These are phyloP conservation scores for Percopsis omiscomaycus DNA, from an alignment of 2,797 vertebrate species.

Conservation along the genomic window DNA sequence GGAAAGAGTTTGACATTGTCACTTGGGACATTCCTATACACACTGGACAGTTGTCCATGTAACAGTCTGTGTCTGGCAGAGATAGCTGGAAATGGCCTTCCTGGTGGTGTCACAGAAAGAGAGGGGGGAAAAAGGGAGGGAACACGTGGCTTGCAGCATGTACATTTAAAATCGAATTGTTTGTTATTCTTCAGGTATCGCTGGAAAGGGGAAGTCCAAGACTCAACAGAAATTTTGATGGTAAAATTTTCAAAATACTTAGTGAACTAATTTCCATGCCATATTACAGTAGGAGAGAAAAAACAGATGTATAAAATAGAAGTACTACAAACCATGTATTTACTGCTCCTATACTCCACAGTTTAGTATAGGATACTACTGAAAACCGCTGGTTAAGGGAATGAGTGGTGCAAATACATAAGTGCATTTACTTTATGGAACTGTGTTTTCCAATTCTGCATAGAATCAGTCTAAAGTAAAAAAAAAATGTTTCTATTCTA, in stretches of 20 bases:
- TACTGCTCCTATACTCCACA: no score
- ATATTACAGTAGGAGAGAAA: no score
- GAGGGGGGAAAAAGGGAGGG: no score
- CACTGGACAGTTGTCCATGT: background rate
- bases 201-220: slow-evolving; percentile 88
- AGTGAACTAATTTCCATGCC: no score
- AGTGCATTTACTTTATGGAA: no score
- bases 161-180: background rate
- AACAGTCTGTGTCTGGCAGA: background rate
- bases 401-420: no score
- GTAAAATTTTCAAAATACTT: slow-evolving; percentile 61
- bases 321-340: background rate
- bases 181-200: slow-evolving; percentile 76
- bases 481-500: slow-evolving; percentile 62
- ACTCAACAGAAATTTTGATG: slow-evolving; percentile 84
- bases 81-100: background rate
- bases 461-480: slow-evolving; percentile 10
- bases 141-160: background rate
- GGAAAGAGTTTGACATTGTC: slow-evolving; percentile 7
- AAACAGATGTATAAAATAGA: no score
- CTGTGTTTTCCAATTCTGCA: background rate
- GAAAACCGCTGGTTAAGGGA: no score
- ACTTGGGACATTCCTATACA: background rate
- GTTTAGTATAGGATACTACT: background rate
- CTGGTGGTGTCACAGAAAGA: no score